Evolutionary conservation across 1,140 invertebrate genomes (phyloP).

Genomic region (Idris sp.): DNA sequence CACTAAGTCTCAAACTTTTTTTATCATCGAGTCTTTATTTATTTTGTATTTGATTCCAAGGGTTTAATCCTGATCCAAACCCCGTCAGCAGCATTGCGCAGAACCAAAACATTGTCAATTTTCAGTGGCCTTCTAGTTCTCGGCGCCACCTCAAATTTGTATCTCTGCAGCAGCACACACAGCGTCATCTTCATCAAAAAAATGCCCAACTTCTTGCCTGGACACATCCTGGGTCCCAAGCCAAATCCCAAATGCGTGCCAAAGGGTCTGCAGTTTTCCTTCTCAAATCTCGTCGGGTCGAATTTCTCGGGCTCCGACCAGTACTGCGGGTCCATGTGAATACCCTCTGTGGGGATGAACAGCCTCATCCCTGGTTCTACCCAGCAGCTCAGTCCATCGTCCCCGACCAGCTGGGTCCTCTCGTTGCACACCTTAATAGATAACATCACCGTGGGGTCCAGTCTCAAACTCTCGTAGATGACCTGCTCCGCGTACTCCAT

Average conservation of each 20-base stretch:
- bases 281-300: constrained; percentile 77
- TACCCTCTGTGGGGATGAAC: constrained; percentile 68
- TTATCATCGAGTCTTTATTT: no score
- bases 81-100: no score
- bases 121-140: no score
- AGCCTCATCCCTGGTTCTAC: constrained; percentile 62
- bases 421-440: constrained; percentile 48
- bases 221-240: constrained; percentile 77
- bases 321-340: constrained; percentile 77
- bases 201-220: constrained; percentile 71
- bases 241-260: constrained; percentile 77
- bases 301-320: constrained; percentile 79
- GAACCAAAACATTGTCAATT: no score
- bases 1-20: no score
- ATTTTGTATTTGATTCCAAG: no score
- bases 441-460: not conserved
- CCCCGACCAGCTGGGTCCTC: constrained; percentile 35
- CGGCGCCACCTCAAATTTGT: no score
- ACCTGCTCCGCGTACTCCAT: constrained; percentile 57
- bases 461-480: constrained; percentile 60
- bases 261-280: constrained; percentile 61
- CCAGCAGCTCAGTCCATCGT: constrained; percentile 47
- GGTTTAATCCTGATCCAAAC: no score
- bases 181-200: constrained; percentile 54
- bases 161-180: no score